phyloP scores from a whole-genome alignment of 2,888 invertebrate species.

The Sminthurides aquaticus region DNA sequence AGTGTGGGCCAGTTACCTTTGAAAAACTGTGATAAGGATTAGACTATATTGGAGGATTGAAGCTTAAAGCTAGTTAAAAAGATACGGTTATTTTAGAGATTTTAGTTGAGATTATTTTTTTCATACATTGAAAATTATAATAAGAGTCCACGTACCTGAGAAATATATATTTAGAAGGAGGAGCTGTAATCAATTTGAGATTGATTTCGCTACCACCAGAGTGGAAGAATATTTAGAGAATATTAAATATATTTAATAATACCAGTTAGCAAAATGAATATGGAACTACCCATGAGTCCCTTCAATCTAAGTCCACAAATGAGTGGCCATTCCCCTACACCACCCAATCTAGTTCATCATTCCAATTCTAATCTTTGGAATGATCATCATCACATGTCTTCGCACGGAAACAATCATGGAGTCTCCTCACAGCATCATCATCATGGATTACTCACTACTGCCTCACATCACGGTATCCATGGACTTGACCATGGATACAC shows the following conservation, averaged over 20 bases:
- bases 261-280: no score
- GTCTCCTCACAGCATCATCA: constrained; percentile 27
- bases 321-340: constrained; percentile 48
- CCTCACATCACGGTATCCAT: constrained; percentile 42
- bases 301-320: constrained; percentile 60
- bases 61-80: neutral
- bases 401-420: constrained; percentile 17
- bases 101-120: neutral
- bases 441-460: constrained; percentile 42
- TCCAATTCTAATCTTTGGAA: constrained; percentile 40
- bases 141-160: neutral
- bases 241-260: no score
- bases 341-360: constrained; percentile 42
- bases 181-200: no score
- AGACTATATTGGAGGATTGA: neutral
- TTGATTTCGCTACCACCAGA: neutral
- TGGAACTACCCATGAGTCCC: constrained; percentile 60
- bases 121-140: no score
- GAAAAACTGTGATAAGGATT: neutral
- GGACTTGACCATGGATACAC: constrained; percentile 42
- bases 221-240: no score
- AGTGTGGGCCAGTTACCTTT: neutral
- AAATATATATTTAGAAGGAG: no score
- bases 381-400: constrained; percentile 25
- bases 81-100: neutral